A percentile compares a stretch with the other conserved stretches of the same genome.
Conservation (phyloP, 1,140 invertebrate species). For the Hylyphantes graminicola region DNA sequence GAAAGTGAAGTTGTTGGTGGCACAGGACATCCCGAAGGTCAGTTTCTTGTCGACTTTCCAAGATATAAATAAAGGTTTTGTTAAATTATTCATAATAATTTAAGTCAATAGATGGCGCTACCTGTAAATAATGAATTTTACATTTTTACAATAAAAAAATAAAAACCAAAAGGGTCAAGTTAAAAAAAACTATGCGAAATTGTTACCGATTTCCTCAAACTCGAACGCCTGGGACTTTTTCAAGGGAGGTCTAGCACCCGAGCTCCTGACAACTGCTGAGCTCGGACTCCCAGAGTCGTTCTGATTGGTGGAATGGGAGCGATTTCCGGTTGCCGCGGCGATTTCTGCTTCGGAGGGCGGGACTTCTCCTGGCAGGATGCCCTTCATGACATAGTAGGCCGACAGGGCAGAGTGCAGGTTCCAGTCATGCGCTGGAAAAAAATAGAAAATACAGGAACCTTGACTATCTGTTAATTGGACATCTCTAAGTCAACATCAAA, state of each 20-base stretch:
- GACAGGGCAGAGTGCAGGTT: constrained; percentile 62
- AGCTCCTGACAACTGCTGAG: neutral
- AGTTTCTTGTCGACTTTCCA: constrained; percentile 73
- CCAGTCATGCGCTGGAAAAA: constrained; percentile 63
- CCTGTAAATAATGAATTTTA: no score
- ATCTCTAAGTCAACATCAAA: no score
- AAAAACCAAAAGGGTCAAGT: no score
- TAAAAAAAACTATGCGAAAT: no score
- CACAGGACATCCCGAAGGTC: constrained; percentile 83
- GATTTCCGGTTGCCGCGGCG: neutral
- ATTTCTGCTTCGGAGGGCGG: constrained; percentile 33
- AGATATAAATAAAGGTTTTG: neutral
- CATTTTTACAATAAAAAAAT: no score
- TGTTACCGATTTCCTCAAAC: constrained; percentile 29
- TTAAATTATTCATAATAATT: no score
- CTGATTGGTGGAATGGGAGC: neutral
- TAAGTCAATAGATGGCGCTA: no score
- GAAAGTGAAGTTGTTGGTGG: constrained; percentile 82
- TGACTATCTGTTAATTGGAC: no score
- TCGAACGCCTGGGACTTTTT: constrained; percentile 46
- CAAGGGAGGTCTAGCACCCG: constrained; percentile 14
- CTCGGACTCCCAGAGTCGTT: neutral
- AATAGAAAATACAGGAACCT: neutral
- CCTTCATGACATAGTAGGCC: constrained; percentile 63
- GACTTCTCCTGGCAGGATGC: constrained; percentile 50